Percentiles rank a stretch among this genome's conserved stretches.
Conservation (phyloP, 2,797 vertebrate species). For the Amblyopsis hoosieri region DNA sequence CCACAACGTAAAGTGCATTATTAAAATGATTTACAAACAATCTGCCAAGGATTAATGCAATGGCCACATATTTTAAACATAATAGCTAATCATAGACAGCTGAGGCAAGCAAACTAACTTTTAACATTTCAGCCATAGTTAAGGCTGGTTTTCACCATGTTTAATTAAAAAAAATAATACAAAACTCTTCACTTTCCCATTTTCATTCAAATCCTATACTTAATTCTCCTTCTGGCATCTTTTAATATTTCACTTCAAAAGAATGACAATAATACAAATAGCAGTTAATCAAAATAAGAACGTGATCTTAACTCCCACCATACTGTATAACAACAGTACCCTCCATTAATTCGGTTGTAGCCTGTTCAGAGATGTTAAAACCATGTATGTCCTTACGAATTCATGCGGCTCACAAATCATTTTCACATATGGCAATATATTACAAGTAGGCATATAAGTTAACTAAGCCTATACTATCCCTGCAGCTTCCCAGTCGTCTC, state of each 20-base stretch:
- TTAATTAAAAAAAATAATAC: background rate
- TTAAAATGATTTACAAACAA: conserved; percentile 39
- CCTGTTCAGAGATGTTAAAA: too few species aligned
- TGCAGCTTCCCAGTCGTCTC: too few species aligned
- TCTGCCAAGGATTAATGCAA: background rate
- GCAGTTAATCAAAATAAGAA: too few species aligned
- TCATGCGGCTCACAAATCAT: too few species aligned
- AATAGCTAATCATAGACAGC: background rate
- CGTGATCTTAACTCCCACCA: too few species aligned
- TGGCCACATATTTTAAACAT: background rate
- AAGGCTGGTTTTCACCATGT: background rate
- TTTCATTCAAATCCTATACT: background rate
- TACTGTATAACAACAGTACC: too few species aligned
- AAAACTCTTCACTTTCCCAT: background rate
- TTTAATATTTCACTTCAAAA: background rate
- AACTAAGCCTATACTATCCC: too few species aligned
- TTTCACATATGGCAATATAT: too few species aligned
- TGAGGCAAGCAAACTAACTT: conserved; percentile 3
- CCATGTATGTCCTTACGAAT: too few species aligned
- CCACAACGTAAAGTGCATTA: conserved; percentile 47
- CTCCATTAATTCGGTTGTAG: too few species aligned
- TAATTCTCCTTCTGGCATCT: background rate
- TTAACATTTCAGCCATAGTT: background rate
- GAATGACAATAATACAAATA: too few species aligned
- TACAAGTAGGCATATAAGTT: too few species aligned